Percentiles rank a stretch among this genome's conserved stretches.
Conservation (phyloP, 2,888 invertebrate species). For the Dolichomitus sp. region DNA sequence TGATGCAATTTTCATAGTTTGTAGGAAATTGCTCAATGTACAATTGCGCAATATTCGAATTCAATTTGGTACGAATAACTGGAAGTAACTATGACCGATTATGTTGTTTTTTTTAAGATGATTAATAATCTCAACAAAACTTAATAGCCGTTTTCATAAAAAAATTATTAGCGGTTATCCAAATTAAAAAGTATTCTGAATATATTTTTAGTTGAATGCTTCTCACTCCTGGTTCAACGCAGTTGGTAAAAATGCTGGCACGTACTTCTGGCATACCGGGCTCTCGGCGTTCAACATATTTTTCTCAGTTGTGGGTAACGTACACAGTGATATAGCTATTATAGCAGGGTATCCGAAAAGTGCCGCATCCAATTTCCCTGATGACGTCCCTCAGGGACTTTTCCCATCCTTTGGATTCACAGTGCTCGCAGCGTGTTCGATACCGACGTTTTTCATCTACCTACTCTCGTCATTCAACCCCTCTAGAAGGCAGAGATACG, state of each 20-base stretch:
- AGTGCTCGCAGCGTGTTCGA: constrained; percentile 31
- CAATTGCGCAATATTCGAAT: no score
- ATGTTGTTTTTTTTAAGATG: no score
- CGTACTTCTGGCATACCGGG: neutral
- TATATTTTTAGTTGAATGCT: neutral
- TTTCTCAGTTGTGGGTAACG: constrained; percentile 2
- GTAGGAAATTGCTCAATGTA: neutral
- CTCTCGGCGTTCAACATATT: neutral
- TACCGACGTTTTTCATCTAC: constrained; percentile 69
- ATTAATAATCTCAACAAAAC: no score
- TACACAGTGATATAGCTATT: constrained; percentile 27
- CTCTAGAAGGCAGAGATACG: constrained; percentile 45
- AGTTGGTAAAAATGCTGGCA: constrained; percentile 1
- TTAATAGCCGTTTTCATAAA: no score
- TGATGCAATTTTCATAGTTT: neutral
- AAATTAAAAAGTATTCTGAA: neutral
- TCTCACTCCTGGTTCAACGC: neutral
- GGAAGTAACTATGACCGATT: no score
- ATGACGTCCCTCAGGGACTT: constrained; percentile 82
- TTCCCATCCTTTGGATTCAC: constrained; percentile 59
- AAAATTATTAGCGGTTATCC: neutral
- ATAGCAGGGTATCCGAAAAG: constrained; percentile 77
- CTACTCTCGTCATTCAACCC: constrained; percentile 68
- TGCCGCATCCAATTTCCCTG: constrained; percentile 84
- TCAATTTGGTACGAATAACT: no score